phyloP scores from a whole-genome alignment of 1,140 invertebrate genomes.

The Neodiprion pinetum region DNA sequence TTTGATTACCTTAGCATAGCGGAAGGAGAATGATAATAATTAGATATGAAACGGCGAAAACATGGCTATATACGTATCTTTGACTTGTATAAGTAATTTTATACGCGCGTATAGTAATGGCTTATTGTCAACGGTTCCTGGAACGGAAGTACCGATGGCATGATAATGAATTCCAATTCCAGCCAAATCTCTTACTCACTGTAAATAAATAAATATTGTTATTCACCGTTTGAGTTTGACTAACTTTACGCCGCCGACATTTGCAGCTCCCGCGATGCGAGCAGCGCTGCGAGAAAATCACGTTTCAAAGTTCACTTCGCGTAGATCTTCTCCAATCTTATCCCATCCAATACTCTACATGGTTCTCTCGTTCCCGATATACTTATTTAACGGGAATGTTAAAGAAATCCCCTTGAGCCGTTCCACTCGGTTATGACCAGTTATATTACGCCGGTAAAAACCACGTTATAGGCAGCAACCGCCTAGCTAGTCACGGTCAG shows the following conservation, averaged over 20 bases:
- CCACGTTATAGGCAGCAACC: not conserved
- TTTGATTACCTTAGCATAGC: not conserved
- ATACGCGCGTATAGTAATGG: too few species aligned
- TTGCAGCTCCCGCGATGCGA: not conserved
- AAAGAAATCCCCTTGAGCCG: not conserved
- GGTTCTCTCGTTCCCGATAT: not conserved
- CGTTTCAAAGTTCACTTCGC: not conserved
- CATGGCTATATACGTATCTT: not conserved
- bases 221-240: not conserved
- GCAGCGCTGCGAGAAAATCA: not conserved
- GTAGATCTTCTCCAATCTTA: not conserved
- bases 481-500: not conserved
- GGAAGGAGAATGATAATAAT: slow-evolving; percentile 2
- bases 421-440: not conserved
- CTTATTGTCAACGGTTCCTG: too few species aligned
- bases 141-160: not conserved
- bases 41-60: not conserved
- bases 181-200: not conserved
- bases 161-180: not conserved
- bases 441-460: not conserved
- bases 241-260: not conserved
- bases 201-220: not conserved
- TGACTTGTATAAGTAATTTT: not conserved
- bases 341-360: not conserved
- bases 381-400: slow-evolving; percentile 1